These are phyloP conservation scores for Rhinopithecus roxellana DNA, from an alignment of 2,113 vertebrate species.

Conservation along the genomic window DNA sequence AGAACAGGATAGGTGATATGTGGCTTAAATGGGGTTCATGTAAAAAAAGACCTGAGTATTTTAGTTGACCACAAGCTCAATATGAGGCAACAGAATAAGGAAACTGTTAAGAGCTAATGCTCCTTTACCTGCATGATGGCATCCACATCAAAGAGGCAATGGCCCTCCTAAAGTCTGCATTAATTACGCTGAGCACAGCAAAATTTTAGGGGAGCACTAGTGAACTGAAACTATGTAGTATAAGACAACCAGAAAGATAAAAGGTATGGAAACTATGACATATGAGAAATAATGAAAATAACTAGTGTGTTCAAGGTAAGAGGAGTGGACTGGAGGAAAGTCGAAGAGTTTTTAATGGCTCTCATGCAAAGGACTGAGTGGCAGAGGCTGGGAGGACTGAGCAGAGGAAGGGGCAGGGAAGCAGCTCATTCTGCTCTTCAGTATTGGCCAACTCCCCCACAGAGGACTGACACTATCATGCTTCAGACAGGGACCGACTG, in stretches of 20 bases:
- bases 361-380: not conserved
- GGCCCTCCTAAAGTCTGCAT: not conserved
- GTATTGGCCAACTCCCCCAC: not conserved
- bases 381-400: not conserved
- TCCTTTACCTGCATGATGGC: not conserved
- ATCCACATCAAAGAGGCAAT: not conserved
- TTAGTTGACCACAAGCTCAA: conserved; percentile 25
- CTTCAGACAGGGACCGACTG: not conserved
- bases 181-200: too few species aligned
- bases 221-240: not conserved
- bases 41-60: not conserved
- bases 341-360: not conserved
- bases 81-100: not conserved
- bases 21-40: not conserved
- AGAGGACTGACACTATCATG: not conserved
- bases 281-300: not conserved
- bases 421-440: too few species aligned
- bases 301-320: not conserved
- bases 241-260: not conserved
- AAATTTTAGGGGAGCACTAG: not conserved
- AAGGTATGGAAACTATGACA: not conserved
- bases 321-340: not conserved
- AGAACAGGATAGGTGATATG: not conserved
- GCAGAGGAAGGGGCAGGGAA: not conserved
- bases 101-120: not conserved